These are phyloP conservation scores for Hanleya hanleyi DNA, from an alignment of 2,888 invertebrate species.

Conservation along the genomic window DNA sequence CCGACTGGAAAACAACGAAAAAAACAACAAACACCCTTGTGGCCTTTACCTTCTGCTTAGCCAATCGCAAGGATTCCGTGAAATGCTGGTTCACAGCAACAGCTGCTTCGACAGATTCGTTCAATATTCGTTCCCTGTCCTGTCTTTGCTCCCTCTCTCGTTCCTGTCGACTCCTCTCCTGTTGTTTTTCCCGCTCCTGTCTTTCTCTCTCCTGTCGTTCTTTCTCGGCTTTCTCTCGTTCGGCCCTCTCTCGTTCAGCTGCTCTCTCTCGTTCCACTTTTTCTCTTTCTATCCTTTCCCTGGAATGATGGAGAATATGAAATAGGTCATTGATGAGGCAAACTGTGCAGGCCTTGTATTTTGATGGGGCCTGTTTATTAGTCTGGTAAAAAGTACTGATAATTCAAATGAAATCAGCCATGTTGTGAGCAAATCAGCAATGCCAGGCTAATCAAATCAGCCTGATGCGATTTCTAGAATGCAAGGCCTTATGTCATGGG, in stretches of 20 bases:
- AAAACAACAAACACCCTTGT: no score
- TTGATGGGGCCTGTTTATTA: no score
- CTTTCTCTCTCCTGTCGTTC: conserved; percentile 75
- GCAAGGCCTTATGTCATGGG: no score
- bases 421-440: no score
- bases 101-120: conserved; percentile 58
- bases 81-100: conserved; percentile 86
- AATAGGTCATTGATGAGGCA: no score
- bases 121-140: conserved; percentile 58
- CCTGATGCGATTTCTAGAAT: no score
- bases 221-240: conserved; percentile 77
- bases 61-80: conserved; percentile 82
- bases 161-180: background rate
- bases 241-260: conserved; percentile 75
- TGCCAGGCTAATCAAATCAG: no score
- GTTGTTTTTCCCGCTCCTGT: conserved; percentile 25
- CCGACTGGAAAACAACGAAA: no score
- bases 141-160: conserved; percentile 45
- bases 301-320: no score
- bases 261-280: conserved; percentile 57
- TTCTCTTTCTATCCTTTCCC: conserved; percentile 55
- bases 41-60: conserved; percentile 55
- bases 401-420: no score
- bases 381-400: no score
- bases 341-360: no score